phyloP scores from a whole-genome alignment of 2,797 vertebrate genomes.

The Coregonus sp. region DNA sequence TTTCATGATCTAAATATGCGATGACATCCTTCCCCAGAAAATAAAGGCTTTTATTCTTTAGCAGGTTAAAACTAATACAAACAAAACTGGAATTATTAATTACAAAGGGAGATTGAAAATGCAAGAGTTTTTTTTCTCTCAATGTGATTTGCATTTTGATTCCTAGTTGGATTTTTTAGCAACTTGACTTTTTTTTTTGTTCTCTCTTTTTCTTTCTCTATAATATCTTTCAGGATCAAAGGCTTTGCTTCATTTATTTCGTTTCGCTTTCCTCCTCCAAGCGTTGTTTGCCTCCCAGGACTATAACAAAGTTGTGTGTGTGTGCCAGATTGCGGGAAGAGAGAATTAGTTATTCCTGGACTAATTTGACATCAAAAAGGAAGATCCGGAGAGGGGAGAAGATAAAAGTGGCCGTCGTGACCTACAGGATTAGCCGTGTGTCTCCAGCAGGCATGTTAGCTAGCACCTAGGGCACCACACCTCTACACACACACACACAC shows the following conservation, averaged over 20 bases:
- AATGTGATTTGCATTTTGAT: conserved; percentile 75
- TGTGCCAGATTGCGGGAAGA: conserved; percentile 60
- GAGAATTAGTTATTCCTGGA: conserved; percentile 70
- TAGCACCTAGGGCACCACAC: conserved; percentile 37
- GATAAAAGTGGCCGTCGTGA: conserved; percentile 63
- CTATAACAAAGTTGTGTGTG: conserved; percentile 62
- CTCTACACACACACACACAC: neutral
- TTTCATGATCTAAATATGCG: conserved; percentile 64
- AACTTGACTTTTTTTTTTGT: conserved; percentile 54
- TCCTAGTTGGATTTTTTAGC: conserved; percentile 59
- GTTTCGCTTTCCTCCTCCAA: conserved; percentile 69
- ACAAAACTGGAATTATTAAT: conserved; percentile 65
- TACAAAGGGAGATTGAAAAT: conserved; percentile 60
- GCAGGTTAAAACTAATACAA: conserved; percentile 60
- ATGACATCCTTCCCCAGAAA: conserved; percentile 41
- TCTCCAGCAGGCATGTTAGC: conserved; percentile 42
- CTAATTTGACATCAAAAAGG: conserved; percentile 73
- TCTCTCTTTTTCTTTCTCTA: conserved; percentile 35
- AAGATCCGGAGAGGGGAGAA: conserved; percentile 55
- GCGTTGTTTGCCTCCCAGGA: conserved; percentile 76
- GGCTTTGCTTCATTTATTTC: conserved; percentile 71
- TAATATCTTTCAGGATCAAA: conserved; percentile 80
- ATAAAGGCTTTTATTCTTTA: conserved; percentile 45
- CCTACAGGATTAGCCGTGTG: conserved; percentile 55
- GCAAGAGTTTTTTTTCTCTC: conserved; percentile 44